A percentile compares a stretch with the other conserved stretches of the same genome.
These are phyloP conservation scores for Nasonia vitripennis DNA, from an alignment of 1,140 invertebrate species.

Conservation along the genomic window DNA sequence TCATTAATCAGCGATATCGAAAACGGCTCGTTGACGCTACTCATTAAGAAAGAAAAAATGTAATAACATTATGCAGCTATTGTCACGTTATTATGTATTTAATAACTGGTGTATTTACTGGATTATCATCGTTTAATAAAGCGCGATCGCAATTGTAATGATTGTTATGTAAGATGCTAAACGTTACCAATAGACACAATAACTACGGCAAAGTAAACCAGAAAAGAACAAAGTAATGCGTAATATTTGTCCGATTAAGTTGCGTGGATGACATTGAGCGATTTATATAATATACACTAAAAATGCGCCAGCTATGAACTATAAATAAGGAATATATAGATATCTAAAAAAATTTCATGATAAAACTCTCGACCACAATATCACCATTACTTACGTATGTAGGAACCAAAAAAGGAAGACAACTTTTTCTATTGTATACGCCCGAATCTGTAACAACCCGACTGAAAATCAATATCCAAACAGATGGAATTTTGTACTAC, in stretches of 20 bases:
- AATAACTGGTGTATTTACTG: slow-evolving; percentile 50
- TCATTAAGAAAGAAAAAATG: slow-evolving; percentile 7
- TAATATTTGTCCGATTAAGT: slow-evolving; percentile 42
- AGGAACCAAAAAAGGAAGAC: slow-evolving; percentile 25
- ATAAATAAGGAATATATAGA: background rate
- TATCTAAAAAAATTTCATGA: slow-evolving; percentile 24
- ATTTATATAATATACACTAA: slow-evolving; percentile 36
- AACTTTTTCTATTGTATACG: slow-evolving; percentile 42
- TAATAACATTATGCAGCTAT: slow-evolving; percentile 40
- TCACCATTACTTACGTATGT: slow-evolving; percentile 7
- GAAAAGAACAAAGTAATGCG: slow-evolving; percentile 31
- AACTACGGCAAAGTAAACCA: background rate
- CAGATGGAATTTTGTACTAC: slow-evolving; percentile 44
- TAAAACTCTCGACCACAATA: background rate
- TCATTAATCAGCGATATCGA: slow-evolving; percentile 24
- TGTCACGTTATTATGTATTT: slow-evolving; percentile 35
- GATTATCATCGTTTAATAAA: slow-evolving; percentile 33
- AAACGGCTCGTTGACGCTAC: slow-evolving; percentile 5
- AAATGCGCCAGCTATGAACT: slow-evolving; percentile 26
- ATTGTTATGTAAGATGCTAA: slow-evolving; percentile 49
- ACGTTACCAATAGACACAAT: slow-evolving; percentile 49
- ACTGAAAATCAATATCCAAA: slow-evolving; percentile 42
- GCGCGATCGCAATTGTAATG: slow-evolving; percentile 34
- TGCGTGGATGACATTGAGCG: slow-evolving; percentile 32
- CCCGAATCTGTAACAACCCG: slow-evolving; percentile 19